Base-by-base conservation (phyloP, 2,797 vertebrate species). In the Notolabrus celidotus region DNA sequence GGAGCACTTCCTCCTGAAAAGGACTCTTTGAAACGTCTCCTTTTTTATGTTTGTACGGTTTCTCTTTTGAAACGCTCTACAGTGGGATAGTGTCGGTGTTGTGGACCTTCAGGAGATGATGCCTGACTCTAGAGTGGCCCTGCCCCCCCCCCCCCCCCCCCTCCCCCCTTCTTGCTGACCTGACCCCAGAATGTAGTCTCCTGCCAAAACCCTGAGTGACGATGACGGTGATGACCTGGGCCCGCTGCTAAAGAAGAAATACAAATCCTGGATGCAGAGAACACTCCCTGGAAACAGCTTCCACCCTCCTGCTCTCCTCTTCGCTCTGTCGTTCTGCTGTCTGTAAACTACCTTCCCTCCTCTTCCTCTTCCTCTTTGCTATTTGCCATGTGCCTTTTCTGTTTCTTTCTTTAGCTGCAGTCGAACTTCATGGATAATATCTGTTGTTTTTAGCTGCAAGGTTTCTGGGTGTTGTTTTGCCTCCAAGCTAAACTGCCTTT, bases 1-100 rank as follows among this genome's bases (percentile, higher is more conserved):
- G 90, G 94, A 94, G 95, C 95, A 90, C 93, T 58, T 77, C 93
- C 93, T 92, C 92, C n/a, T n/a, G 41, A 43, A 43, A n/a, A 8
- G n/a, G 49, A 41, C 45, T 71, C 55, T 57, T n/a, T n/a, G n/a
- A n/a, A n/a, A n/a, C n/a, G n/a, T n/a, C n/a, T n/a, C n/a, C 7
- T 80, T 74, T 76, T 83, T 79, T 47, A 77, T 65, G 83, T 86
- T 77, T 71, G 71, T 88, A 82, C 66, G 60, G 74, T 86, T 72
- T 73, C 70, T 82, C 67, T 81, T 67, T 65, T 73, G 63, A 25
- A 19, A 45, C 34, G 25, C 52, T 54, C 49, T 31, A 43, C 60
- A 69, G 57, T 27, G 65, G 63, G 76, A 85, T 45, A 10, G 58
- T 43, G 31, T 77, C 23, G 10, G 59, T 68, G 80, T 83, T 55